These are phyloP conservation scores for Physella acuta DNA, from an alignment of 1,140 invertebrate species.

Conservation along the genomic window DNA sequence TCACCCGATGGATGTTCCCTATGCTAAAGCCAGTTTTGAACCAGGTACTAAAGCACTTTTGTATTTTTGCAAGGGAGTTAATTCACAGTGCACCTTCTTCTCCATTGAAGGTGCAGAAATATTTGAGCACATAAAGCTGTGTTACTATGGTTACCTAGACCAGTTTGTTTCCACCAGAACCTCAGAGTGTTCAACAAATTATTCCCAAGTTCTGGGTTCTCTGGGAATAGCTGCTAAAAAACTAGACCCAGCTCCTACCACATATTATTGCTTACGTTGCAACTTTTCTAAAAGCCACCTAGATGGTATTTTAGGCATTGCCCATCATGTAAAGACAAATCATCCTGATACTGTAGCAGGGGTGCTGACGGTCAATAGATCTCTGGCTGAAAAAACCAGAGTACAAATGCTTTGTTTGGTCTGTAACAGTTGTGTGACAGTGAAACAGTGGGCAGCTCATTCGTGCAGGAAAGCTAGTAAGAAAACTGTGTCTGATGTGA, in stretches of 20 bases:
- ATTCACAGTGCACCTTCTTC: neutral
- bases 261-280: conserved; percentile 5
- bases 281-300: neutral
- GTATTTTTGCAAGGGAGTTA: conserved; percentile 1
- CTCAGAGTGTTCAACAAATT: neutral
- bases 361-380: neutral
- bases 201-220: neutral
- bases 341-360: neutral
- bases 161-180: neutral
- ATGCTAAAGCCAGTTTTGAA: neutral
- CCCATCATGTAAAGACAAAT: neutral
- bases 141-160: conserved; percentile 10
- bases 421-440: neutral
- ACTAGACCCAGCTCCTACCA: neutral
- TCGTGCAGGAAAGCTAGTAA: neutral
- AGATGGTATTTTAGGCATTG: neutral
- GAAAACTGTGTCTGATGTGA: neutral
- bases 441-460: conserved; percentile 8
- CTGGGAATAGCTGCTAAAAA: neutral
- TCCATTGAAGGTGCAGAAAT: conserved; percentile 6
- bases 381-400: neutral
- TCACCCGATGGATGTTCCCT: neutral
- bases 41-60: neutral
- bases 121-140: conserved; percentile 15
- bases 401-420: neutral